A percentile compares a stretch with the other conserved stretches of the same genome.
Conservation (phyloP, 2,113 vertebrate species). For the Urocynchramus pylzowi region DNA sequence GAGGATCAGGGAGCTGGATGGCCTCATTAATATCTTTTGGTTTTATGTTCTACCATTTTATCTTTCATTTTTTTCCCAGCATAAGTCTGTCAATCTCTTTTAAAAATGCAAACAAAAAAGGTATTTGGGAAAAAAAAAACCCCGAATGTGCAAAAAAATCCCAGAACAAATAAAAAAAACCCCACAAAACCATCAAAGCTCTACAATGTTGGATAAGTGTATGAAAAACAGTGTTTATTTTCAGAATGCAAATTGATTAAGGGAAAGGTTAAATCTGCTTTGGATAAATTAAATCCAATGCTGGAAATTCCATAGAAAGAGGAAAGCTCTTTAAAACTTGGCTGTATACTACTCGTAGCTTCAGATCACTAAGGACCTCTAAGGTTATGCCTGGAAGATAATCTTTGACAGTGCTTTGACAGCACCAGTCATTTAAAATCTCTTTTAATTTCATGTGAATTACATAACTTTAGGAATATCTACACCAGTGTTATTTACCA, state of each 20-base stretch:
- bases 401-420: not conserved
- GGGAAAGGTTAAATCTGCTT: not conserved
- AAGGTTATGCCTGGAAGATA: not conserved
- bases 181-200: not conserved
- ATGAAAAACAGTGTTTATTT: not conserved
- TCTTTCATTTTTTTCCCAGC: not conserved
- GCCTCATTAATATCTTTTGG: not conserved
- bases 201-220: not conserved
- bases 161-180: not conserved
- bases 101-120: not conserved
- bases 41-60: not conserved
- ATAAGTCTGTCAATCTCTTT: not conserved
- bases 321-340: not conserved
- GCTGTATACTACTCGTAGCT: not conserved
- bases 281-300: not conserved
- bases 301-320: not conserved
- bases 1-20: not conserved
- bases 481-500: not conserved
- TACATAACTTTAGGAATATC: not conserved
- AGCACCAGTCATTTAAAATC: not conserved
- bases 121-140: not conserved
- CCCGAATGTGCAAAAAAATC: accelerated
- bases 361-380: not conserved
- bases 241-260: not conserved
- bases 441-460: not conserved